A percentile compares a stretch with the other conserved stretches of the same genome.
Conservation (phyloP, 2,113 vertebrate species). For the Xiphophorus maculatus region DNA sequence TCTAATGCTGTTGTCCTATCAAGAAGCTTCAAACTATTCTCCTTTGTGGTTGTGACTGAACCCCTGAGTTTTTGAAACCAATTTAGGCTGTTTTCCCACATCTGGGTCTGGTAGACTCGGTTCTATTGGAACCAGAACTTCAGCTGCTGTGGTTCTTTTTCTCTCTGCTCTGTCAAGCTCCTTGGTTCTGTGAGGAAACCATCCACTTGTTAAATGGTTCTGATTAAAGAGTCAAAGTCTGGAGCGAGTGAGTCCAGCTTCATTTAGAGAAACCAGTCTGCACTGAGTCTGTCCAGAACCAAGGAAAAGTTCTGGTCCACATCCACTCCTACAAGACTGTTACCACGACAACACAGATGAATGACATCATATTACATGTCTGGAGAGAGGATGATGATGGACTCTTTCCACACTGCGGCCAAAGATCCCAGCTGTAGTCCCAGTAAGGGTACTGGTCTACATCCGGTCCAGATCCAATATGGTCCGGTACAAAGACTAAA, state of each 20-base stretch:
- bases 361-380: conserved; percentile 52
- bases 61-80: too few species aligned
- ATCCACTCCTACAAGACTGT: conserved; percentile 13
- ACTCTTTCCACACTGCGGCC: conserved; percentile 60
- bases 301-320: not conserved
- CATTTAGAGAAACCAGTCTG: not conserved
- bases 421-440: not conserved
- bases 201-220: not conserved
- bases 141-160: too few species aligned
- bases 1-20: too few species aligned
- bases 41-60: too few species aligned
- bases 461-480: not conserved
- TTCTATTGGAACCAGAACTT: too few species aligned
- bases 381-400: conserved; percentile 46
- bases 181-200: not conserved
- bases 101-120: too few species aligned
- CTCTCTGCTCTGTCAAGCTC: not conserved
- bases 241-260: not conserved
- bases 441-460: not conserved
- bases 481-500: too few species aligned
- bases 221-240: not conserved
- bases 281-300: conserved; percentile 12
- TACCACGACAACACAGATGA: conserved; percentile 43
- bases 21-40: too few species aligned
- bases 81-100: too few species aligned